A percentile compares a stretch with the other conserved stretches of the same genome.
Conservation (phyloP, 2,797 vertebrate genomes). For the Falco naumanni region DNA sequence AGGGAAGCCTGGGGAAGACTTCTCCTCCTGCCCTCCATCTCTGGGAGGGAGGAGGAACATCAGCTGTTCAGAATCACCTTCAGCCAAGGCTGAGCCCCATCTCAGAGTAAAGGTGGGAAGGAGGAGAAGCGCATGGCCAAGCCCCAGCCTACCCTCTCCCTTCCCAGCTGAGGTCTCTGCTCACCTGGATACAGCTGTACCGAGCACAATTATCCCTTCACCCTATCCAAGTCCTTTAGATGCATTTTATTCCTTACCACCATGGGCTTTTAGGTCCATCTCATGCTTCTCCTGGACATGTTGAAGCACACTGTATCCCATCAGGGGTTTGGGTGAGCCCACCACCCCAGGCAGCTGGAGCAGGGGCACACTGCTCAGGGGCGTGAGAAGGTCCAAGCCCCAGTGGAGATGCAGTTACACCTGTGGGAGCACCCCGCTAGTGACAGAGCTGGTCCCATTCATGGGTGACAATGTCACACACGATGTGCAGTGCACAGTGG, state of each 20-base stretch:
- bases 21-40: background rate
- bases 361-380: background rate
- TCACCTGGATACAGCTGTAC: background rate
- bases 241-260: background rate
- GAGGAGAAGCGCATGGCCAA: accelerated
- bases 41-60: background rate
- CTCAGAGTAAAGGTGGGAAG: background rate
- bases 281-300: background rate
- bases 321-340: background rate
- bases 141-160: background rate
- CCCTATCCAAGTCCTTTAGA: background rate
- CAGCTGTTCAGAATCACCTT: background rate
- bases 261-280: accelerated
- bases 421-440: background rate
- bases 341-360: background rate
- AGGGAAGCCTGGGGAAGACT: background rate
- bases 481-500: accelerated
- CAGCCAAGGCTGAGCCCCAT: background rate
- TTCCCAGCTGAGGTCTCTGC: background rate
- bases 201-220: background rate
- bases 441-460: background rate
- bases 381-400: accelerated
- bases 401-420: accelerated
- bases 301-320: background rate
- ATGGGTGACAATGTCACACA: accelerated